These are phyloP conservation scores for Achatina immaculata DNA, from an alignment of 1,140 invertebrate species.

Conservation along the genomic window DNA sequence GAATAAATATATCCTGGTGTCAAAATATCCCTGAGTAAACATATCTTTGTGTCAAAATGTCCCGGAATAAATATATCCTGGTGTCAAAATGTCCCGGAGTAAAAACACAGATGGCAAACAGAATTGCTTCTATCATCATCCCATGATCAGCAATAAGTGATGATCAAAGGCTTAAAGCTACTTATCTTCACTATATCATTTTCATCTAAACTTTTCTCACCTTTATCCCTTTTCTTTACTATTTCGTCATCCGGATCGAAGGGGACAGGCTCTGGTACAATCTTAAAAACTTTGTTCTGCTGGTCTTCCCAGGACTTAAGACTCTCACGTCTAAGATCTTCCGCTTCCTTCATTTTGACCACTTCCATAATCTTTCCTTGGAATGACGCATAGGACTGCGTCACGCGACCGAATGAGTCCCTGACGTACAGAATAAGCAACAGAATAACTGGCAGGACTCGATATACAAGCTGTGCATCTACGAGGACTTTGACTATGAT, in stretches of 20 bases:
- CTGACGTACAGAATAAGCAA: slow-evolving; percentile 38
- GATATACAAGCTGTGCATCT: slow-evolving; percentile 25
- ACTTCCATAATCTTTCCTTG: slow-evolving; percentile 1
- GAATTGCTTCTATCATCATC: no score
- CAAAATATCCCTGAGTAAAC: no score
- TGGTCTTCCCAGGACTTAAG: slow-evolving; percentile 21
- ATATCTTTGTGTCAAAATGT: no score
- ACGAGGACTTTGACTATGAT: slow-evolving; percentile 28
- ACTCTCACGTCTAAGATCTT: slow-evolving; percentile 20
- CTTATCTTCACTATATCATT: no score
- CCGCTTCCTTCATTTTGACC: slow-evolving; percentile 12
- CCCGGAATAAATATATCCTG: no score
- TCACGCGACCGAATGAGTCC: slow-evolving; percentile 33
- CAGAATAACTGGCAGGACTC: slow-evolving; percentile 30
- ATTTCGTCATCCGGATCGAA: slow-evolving; percentile 6
- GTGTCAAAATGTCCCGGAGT: no score
- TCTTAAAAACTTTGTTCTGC: slow-evolving; percentile 39
- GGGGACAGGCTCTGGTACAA: neutral
- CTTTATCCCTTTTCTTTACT: neutral
- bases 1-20: no score
- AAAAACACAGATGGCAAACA: no score
- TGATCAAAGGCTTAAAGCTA: no score
- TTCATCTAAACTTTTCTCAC: neutral
- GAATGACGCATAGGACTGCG: slow-evolving; percentile 15
- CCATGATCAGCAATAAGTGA: no score